Evolutionary conservation across 2,888 invertebrate species (phyloP).

Genomic region (Molorchus minor): DNA sequence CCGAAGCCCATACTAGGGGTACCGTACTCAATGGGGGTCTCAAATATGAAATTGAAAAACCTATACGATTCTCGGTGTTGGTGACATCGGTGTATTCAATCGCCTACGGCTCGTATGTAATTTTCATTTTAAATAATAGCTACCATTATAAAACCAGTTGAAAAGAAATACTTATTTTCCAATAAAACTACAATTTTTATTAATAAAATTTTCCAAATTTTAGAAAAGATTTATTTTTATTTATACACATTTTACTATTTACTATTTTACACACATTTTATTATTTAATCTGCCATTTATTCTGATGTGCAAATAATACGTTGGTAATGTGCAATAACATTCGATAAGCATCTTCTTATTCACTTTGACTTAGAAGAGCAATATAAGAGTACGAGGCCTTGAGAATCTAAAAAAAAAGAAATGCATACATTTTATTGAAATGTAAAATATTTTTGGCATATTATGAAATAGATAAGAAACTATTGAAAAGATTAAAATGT

Average conservation of each 20-base stretch:
- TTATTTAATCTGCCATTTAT: not conserved
- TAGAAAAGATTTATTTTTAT: not conserved
- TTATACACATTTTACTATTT: not conserved
- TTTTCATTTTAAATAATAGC: too few species aligned
- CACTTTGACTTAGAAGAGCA: conserved; percentile 23
- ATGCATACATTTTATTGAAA: too few species aligned
- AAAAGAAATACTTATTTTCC: too few species aligned
- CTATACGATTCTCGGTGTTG: too few species aligned
- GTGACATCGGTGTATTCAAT: too few species aligned
- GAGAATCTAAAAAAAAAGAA: conserved; percentile 27
- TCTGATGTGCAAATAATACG: not conserved
- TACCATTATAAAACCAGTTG: too few species aligned
- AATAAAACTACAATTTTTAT: too few species aligned
- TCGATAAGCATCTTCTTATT: not conserved
- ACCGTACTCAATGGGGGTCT: too few species aligned
- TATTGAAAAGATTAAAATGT: not conserved
- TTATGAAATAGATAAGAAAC: not conserved
- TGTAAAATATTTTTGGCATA: too few species aligned
- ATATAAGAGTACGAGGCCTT: conserved; percentile 35
- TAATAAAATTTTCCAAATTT: not conserved
- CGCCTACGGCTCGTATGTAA: too few species aligned
- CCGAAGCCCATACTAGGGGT: too few species aligned
- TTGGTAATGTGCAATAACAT: not conserved
- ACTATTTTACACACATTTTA: not conserved
- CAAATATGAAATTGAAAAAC: too few species aligned